Evolutionary conservation across 2,888 invertebrate genomes (phyloP), one percentile per base, ranked within the genome.

Genomic region (Oegoconia quadripuncta): DNA sequence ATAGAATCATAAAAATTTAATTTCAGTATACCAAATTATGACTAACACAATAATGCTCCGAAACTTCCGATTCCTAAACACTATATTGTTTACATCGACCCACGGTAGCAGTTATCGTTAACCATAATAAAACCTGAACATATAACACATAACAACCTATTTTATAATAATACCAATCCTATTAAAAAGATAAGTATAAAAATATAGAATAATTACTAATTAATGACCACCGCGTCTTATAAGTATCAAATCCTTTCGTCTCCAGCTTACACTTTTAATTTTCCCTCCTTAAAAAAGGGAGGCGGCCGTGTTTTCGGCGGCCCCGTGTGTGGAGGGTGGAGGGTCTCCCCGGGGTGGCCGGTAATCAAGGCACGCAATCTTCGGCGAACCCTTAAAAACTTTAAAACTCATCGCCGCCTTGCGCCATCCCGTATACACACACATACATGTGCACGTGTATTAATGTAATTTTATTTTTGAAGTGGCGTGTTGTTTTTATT

Each of bases 321-420:
- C 56, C 59, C 62, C 72, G 78, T 79, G 76, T 77, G 76, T 75
- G 71, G 60, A 48, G 63, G 59, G 9, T 7, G 36, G 46, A 32
- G 53, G 28, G 34, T 38, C 29, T 37, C 57, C 55, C 54, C 59
- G 59, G 60, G 49, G 64, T 52, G 73, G 74, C 64, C 75, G 80
- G 86, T 88, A 88, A 88, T 90, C 90, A 89, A 89, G 89, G 88
- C 89, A 89, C 89, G 89, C 89, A 89, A 89, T 89, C 89, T 89
- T 89, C 89, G 88, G 76, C 78, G 86, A 87, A 88, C 88, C 88
- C 88, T 88, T 88, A 88, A 90, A 90, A 90, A 86, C 89, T 90
- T 89, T 86, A 87, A 88, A 88, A 87, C 87, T 87, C 86, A 86
- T 86, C 81, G 81, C 70, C 81, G 78, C 81, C 70, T 77, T 56